Evolutionary conservation across 1,140 invertebrate genomes (phyloP), one percentile per base, ranked within the genome.

Genomic region (Antheraea mylitta): DNA sequence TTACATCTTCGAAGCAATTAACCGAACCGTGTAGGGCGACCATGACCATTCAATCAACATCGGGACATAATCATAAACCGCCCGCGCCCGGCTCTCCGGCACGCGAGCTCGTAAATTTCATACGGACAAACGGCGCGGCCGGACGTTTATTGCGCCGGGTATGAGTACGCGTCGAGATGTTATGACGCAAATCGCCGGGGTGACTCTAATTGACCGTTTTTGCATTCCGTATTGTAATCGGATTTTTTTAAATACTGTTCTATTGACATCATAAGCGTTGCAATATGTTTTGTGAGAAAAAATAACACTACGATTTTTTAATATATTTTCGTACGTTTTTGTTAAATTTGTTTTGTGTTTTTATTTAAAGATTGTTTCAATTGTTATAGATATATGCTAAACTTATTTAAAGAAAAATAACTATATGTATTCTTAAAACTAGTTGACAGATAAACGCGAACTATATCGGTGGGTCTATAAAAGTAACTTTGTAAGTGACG

Each of bases 1-100:
- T 53, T 53, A 61, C 36, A 22, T 30, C 60, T 36, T 61, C 19
- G 19, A 61, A 22, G 60, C 60, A 61, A 61, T 61, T 61, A 61
- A 36, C 19, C 60, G 60, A 61, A 61, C 60, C 60, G 60, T 36
- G 78, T 82, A 80, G 84, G 83, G 84, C 76, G 79, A 81, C 80
- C 84, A 77, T 53, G 45, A 79, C 83, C 86, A 90, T 90, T 90
- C 87, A 87, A 87, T 90, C 87, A 88, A 81, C 80, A 83, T 77
- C 70, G 67, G 85, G 82, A 87, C 82, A 88, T 90, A 86, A 88
- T 90, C 86, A 85, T 90, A 88, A 90, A 90, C 69, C 70, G 58
- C 22, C 22, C 22, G 22, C 22, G 60, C 7, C 45, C 45, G 45
- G 45, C 45, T 53, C 79, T 79, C 76, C 73, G 73, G 71, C 76